Evolutionary conservation across 2,797 vertebrate genomes (phyloP).

Genomic region (Bucorvus abyssinicus): DNA sequence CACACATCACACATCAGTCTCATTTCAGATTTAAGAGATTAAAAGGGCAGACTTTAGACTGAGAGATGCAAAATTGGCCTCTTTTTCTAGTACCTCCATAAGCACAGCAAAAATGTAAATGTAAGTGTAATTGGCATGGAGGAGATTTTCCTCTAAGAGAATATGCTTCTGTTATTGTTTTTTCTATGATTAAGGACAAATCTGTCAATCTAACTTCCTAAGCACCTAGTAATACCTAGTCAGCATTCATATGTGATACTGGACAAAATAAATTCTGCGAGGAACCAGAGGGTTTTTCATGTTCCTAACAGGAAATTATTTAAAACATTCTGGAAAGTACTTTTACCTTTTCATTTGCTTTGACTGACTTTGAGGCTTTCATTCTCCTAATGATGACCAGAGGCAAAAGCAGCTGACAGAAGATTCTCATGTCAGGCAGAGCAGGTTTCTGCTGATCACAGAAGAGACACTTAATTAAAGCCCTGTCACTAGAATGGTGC

Average conservation of each 20-base stretch:
- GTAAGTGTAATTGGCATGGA: background rate
- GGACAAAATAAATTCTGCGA: background rate
- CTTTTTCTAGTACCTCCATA: background rate
- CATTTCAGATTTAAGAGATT: background rate
- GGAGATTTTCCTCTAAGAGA: background rate
- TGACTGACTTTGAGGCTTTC: background rate
- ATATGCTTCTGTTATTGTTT: background rate
- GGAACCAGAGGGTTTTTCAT: background rate
- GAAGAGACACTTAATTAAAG: constrained; percentile 9
- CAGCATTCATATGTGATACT: background rate
- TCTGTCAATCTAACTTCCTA: background rate
- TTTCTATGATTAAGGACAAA: background rate
- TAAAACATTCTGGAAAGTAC: constrained; percentile 8
- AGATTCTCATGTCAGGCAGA: background rate
- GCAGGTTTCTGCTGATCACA: background rate
- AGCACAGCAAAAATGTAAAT: background rate
- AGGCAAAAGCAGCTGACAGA: background rate
- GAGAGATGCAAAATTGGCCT: background rate
- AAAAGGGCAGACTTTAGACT: background rate
- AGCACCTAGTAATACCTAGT: background rate
- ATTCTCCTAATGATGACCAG: constrained; percentile 3
- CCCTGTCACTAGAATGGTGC: background rate
- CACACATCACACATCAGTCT: background rate
- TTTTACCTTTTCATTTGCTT: background rate
- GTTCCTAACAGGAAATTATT: background rate